These are phyloP conservation scores for Scomber japonicus DNA, from an alignment of 2,113 vertebrate genomes.

Conservation along the genomic window DNA sequence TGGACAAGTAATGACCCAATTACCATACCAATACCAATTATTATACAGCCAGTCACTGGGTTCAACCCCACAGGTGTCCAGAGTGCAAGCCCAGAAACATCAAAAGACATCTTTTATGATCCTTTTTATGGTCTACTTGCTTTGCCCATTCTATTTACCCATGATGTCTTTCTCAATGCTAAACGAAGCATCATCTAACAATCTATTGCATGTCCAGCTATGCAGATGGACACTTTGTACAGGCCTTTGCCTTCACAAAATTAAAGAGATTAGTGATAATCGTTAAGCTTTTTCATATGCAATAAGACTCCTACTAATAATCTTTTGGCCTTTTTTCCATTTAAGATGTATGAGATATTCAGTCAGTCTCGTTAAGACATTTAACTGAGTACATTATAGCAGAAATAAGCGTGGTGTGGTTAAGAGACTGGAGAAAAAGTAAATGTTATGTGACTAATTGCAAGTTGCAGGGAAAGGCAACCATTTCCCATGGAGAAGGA, in stretches of 20 bases:
- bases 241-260: not conserved
- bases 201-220: not conserved
- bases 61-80: slow-evolving; percentile 78
- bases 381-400: not conserved
- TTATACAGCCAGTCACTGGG: slow-evolving; percentile 58
- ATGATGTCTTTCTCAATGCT: slow-evolving; percentile 57
- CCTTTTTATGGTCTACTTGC: slow-evolving; percentile 66
- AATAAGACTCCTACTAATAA: not conserved
- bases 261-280: not conserved
- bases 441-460: slow-evolving; percentile 35
- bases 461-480: slow-evolving; percentile 25
- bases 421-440: slow-evolving; percentile 9
- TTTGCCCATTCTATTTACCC: slow-evolving; percentile 57
- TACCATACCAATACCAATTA: slow-evolving; percentile 52
- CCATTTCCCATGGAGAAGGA: slow-evolving; percentile 37
- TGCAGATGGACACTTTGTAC: not conserved
- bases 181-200: slow-evolving; percentile 44
- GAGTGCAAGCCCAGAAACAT: slow-evolving; percentile 61
- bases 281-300: not conserved
- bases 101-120: slow-evolving; percentile 74
- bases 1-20: slow-evolving; percentile 64
- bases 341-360: not conserved
- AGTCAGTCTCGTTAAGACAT: not conserved
- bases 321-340: not conserved
- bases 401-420: not conserved